These are phyloP conservation scores for Ataeniobius toweri DNA, from an alignment of 2,797 vertebrate species.

Conservation along the genomic window DNA sequence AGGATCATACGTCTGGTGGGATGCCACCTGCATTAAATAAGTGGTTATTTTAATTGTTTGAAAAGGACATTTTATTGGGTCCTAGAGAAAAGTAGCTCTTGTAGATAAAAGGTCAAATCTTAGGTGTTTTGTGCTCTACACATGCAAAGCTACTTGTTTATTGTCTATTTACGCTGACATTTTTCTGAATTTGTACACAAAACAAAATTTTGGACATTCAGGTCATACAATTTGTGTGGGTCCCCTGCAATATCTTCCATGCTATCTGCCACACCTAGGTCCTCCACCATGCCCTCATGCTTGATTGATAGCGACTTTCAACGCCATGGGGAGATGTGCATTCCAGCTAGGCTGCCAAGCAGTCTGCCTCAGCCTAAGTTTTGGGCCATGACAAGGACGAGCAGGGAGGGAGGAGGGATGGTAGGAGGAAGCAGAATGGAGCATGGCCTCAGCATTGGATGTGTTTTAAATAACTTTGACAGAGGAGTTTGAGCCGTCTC, in stretches of 20 bases:
- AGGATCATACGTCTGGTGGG: neutral
- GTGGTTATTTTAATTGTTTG: neutral
- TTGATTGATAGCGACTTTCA: slow-evolving; percentile 78
- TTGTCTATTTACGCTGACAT: slow-evolving; percentile 15
- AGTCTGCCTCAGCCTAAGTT: slow-evolving; percentile 54
- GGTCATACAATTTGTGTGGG: slow-evolving; percentile 52
- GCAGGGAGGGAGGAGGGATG: slow-evolving; percentile 57
- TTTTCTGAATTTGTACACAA: slow-evolving; percentile 1
- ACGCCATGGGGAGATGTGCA: slow-evolving; percentile 62
- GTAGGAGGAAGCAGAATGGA: slow-evolving; percentile 53
- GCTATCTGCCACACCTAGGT: slow-evolving; percentile 64
- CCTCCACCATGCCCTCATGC: slow-evolving; percentile 50
- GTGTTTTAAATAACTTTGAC: slow-evolving; percentile 84
- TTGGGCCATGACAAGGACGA: slow-evolving; percentile 73
- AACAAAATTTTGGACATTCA: slow-evolving; percentile 42
- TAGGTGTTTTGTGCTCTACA: neutral
- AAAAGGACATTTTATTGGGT: neutral
- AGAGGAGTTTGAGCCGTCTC: slow-evolving; percentile 79
- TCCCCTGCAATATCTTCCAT: slow-evolving; percentile 53
- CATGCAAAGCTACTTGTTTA: slow-evolving; percentile 17
- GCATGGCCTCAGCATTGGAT: slow-evolving; percentile 62
- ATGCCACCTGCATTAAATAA: neutral
- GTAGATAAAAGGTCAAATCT: neutral
- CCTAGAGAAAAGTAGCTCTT: neutral
- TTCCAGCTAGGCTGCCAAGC: slow-evolving; percentile 64